Evolutionary conservation across 2,797 vertebrate genomes (phyloP).

Genomic region (Centropyge bicolor): DNA sequence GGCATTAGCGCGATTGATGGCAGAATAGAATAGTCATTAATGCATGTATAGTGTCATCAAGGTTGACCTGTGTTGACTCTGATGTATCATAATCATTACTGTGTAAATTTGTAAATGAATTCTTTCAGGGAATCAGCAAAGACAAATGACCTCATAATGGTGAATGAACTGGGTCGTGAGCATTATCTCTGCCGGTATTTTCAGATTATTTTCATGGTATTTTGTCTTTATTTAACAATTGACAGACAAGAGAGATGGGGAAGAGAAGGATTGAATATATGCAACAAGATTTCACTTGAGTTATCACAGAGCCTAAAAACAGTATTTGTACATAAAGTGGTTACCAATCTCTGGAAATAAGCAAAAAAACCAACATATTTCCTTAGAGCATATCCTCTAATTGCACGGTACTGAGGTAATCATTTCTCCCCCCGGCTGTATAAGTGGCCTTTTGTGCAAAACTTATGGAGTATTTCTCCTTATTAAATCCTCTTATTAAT

Average conservation of each 20-base stretch:
- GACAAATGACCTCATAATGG: background rate
- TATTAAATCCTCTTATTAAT: constrained; percentile 74
- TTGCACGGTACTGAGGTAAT: constrained; percentile 40
- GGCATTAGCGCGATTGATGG: background rate
- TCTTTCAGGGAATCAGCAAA: background rate
- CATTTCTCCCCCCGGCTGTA: constrained; percentile 21
- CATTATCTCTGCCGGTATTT: background rate
- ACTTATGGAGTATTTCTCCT: constrained; percentile 54
- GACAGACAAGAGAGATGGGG: background rate
- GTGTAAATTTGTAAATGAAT: background rate
- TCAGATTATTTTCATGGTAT: background rate
- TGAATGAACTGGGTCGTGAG: background rate
- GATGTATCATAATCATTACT: background rate
- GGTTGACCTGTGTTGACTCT: constrained; percentile 16
- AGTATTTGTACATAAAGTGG: background rate
- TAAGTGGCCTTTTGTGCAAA: constrained; percentile 58
- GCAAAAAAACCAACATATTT: constrained; percentile 13
- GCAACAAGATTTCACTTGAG: background rate
- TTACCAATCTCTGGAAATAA: constrained; percentile 4
- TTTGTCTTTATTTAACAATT: constrained; percentile 9
- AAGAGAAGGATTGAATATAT: background rate
- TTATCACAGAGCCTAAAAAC: background rate
- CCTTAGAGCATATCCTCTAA: constrained; percentile 28
- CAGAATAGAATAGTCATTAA: background rate
- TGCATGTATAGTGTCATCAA: background rate